A percentile compares a stretch with the other conserved stretches of the same genome.
Conservation (phyloP, 2,113 vertebrate species). For the Pristiophorus japonicus region DNA sequence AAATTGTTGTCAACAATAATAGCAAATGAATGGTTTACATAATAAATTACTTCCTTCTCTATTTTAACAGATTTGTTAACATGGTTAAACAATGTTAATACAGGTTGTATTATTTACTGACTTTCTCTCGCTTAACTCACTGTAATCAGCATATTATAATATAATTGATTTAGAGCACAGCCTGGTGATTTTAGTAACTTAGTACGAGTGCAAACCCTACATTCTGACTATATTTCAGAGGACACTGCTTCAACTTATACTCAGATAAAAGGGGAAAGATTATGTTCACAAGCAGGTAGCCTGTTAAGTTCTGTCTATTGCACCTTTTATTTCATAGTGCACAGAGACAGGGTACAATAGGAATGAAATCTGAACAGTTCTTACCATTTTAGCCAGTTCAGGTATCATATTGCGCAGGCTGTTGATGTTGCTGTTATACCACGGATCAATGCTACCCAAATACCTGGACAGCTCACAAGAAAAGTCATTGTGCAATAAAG, state of each 20-base stretch:
- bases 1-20: not conserved
- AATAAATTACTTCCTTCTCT: not conserved
- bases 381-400: constrained; percentile 76
- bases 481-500: not conserved
- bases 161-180: not conserved
- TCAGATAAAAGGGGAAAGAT: not conserved
- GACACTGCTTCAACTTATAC: not conserved
- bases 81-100: not conserved
- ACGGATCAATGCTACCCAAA: constrained; percentile 75
- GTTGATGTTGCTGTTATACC: constrained; percentile 80
- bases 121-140: not conserved
- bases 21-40: not conserved
- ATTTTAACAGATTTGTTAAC: not conserved
- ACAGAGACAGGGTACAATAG: not conserved
- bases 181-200: not conserved
- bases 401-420: constrained; percentile 73
- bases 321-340: not conserved
- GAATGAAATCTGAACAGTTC: constrained; percentile 29
- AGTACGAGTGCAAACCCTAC: not conserved
- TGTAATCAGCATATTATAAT: not conserved
- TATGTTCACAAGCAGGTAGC: not conserved
- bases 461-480: constrained; percentile 67
- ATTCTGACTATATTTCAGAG: not conserved
- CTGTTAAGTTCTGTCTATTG: not conserved
- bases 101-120: not conserved